These are phyloP conservation scores for Brachyrhaphis roseni DNA, from an alignment of 2,797 vertebrate species.

Conservation along the genomic window DNA sequence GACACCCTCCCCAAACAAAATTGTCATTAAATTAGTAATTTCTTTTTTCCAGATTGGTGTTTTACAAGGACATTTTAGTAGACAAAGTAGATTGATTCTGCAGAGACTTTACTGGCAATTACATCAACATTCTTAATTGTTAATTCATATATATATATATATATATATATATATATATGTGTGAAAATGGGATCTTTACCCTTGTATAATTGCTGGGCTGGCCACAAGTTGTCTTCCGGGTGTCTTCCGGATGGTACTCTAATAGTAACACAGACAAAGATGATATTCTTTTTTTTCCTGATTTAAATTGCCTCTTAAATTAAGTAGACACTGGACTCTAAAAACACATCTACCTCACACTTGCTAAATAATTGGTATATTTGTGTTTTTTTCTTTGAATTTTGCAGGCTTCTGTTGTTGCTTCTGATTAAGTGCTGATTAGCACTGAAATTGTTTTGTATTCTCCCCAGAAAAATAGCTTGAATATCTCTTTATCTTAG, in stretches of 20 bases:
- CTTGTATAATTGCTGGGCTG: not conserved
- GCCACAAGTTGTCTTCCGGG: no score
- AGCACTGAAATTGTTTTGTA: constrained; percentile 12
- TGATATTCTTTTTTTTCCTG: not conserved
- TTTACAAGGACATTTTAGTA: not conserved
- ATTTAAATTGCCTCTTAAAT: not conserved
- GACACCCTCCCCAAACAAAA: no score
- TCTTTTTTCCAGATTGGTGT: not conserved
- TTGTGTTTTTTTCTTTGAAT: not conserved
- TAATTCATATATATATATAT: no score
- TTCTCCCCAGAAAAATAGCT: constrained; percentile 31
- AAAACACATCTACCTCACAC: not conserved
- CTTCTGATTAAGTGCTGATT: not conserved
- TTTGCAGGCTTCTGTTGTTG: not conserved
- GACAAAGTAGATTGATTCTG: not conserved
- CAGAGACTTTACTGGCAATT: not conserved
- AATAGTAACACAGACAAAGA: not conserved
- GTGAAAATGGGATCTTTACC: not conserved
- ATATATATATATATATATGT: no score
- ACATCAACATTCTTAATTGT: no score
- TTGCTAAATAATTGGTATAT: not conserved
- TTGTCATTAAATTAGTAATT: not conserved
- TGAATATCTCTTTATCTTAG: constrained; percentile 43
- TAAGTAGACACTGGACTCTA: not conserved
- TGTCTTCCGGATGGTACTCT: not conserved